phyloP scores from a whole-genome alignment of 2,113 vertebrate genomes.

The Mirza zaza region DNA sequence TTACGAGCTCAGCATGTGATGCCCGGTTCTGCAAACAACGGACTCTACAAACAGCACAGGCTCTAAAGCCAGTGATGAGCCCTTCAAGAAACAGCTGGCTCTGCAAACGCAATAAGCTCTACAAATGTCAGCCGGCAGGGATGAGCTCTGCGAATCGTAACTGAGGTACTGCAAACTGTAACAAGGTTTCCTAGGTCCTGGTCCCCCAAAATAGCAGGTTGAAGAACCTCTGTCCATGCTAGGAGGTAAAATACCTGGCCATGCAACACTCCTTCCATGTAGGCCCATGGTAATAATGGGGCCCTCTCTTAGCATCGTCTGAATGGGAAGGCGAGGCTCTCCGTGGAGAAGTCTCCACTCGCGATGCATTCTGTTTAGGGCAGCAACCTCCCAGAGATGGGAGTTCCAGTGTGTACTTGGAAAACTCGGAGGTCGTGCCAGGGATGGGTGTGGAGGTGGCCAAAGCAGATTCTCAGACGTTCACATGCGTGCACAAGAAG shows the following conservation, averaged over 20 bases:
- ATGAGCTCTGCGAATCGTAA: background rate
- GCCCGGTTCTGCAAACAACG: slow-evolving; percentile 28
- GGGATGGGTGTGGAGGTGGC: background rate
- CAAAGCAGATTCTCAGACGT: background rate
- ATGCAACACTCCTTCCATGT: background rate
- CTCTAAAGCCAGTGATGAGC: slow-evolving; percentile 31
- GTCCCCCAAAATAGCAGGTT: background rate
- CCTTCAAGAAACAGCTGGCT: slow-evolving; percentile 54
- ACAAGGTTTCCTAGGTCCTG: background rate
- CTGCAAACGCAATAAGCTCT: slow-evolving; percentile 40
- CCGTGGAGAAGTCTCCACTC: background rate
- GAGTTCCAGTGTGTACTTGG: background rate
- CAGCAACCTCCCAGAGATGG: background rate
- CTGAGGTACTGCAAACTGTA: background rate
- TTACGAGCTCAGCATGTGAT: background rate
- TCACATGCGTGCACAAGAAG: background rate
- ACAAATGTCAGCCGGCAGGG: slow-evolving; percentile 22
- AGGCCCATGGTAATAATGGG: background rate
- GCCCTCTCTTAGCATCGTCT: background rate
- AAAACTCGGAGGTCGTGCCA: background rate
- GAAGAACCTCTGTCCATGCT: background rate
- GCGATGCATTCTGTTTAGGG: background rate
- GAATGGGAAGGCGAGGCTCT: background rate
- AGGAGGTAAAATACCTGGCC: background rate
- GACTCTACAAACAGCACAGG: slow-evolving; percentile 22